Evolutionary conservation across 2,113 vertebrate species (phyloP), one percentile per base, ranked within the genome.

Genomic region (Bostrychus sinensis): DNA sequence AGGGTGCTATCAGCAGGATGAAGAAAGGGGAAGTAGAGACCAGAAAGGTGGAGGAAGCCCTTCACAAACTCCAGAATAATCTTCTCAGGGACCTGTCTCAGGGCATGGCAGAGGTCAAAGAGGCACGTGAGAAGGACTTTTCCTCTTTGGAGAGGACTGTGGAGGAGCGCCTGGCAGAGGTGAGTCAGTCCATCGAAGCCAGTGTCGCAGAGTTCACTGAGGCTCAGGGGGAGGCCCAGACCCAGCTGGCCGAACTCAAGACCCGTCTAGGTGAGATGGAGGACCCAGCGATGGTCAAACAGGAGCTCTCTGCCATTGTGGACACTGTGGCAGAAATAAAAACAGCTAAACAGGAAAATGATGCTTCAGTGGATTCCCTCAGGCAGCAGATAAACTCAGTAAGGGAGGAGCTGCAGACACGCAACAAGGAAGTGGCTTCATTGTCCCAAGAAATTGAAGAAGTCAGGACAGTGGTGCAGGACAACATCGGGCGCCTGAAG

Each of bases 41-140:
- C 8, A 93, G 88, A 70, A 91, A 92, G 0, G 92, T 97, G 68
- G 93, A 95, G 23, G 95, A 97, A 56, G 92, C 95, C 4, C 93
- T 99, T n/a, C 94, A 96, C 68, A 96, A 93, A 60, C 92, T 99
- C 25, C 96, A 98, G 85, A 96, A 95, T 0, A 92, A 98, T 79
- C 93, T 97, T 8, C 88, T 97, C 73, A 93, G 83, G 68, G 96
- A 98, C 72, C 92, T 99, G 9, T 95, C 95, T 0, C 93, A 95
- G 0, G 94, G 95, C 41, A 94, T 98, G 82, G 91, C 90, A 0
- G 95, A 98, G 84, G 95, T 97, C 17, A 97, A 94, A 84, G 94
- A 96, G 22, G 92, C 95, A 20, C 90, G 95, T 1, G 94, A 96
- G 75, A 87, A 84, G 22, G 96, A 98, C 85, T 95, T 96, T 82